Evolutionary conservation across 2,888 invertebrate genomes (phyloP).

Genomic region (Euclidia mi): DNA sequence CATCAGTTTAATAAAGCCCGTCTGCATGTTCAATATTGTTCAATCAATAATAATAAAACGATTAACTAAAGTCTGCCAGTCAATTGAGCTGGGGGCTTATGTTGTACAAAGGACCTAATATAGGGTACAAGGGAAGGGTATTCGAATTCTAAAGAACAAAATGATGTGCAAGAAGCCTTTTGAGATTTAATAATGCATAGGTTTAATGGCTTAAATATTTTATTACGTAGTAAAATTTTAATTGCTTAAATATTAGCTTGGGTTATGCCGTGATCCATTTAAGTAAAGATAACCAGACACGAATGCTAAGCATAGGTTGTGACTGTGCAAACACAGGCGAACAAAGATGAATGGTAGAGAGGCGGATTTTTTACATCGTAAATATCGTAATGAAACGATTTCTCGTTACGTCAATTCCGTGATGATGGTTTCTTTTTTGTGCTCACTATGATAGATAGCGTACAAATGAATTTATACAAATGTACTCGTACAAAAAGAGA

Average conservation of each 20-base stretch:
- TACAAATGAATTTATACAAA: conserved; percentile 3
- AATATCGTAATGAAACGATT: conserved; percentile 54
- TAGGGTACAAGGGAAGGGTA: neutral
- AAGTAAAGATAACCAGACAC: conserved; percentile 48
- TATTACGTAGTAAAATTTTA: conserved; percentile 20
- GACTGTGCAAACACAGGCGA: conserved; percentile 60
- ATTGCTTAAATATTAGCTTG: conserved; percentile 43
- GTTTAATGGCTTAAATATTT: neutral
- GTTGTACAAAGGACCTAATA: conserved; percentile 12
- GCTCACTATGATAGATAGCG: conserved; percentile 17
- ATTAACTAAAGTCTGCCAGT: conserved; percentile 33
- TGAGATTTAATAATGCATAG: too few relatives aligned
- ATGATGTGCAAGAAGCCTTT: too few relatives aligned
- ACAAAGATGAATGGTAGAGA: conserved; percentile 60
- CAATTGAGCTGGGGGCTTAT: conserved; percentile 23
- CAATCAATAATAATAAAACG: conserved; percentile 42
- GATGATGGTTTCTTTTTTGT: conserved; percentile 15
- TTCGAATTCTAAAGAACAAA: conserved; percentile 1
- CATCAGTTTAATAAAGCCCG: conserved; percentile 40
- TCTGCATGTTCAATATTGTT: conserved; percentile 46
- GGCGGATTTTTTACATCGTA: conserved; percentile 50
- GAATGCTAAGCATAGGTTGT: conserved; percentile 50
- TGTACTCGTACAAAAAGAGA: conserved; percentile 1
- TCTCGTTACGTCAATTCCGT: conserved; percentile 57
- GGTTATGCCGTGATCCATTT: conserved; percentile 51